A percentile compares a stretch with the other conserved stretches of the same genome.
These are phyloP conservation scores for Ariolimax columbianus DNA, from an alignment of 2,888 invertebrate species.

Conservation along the genomic window DNA sequence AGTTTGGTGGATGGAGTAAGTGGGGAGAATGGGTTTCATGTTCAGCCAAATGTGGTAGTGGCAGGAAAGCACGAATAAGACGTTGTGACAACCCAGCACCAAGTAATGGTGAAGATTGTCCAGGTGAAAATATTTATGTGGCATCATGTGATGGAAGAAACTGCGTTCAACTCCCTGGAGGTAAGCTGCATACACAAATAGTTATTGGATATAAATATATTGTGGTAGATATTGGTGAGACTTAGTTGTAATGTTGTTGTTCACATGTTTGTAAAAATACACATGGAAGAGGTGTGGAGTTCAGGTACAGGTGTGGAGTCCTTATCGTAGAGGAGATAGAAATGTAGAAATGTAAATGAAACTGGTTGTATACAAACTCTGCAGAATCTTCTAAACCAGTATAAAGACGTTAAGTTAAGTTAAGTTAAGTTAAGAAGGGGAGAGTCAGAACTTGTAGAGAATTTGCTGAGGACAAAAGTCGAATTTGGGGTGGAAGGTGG, in stretches of 20 bases:
- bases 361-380: too few species aligned
- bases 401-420: too few species aligned
- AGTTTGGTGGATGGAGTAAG: slow-evolving; percentile 57
- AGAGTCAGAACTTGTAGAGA: too few species aligned
- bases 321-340: too few species aligned
- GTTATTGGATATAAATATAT: neutral
- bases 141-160: slow-evolving; percentile 35
- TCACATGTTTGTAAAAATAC: neutral
- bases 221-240: neutral
- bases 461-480: too few species aligned
- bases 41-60: slow-evolving; percentile 55
- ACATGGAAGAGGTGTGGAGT: neutral
- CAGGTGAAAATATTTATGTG: slow-evolving; percentile 30
- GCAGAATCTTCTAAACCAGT: too few species aligned
- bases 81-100: slow-evolving; percentile 56
- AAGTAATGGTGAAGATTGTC: slow-evolving; percentile 50
- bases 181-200: neutral
- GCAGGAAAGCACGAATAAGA: slow-evolving; percentile 53
- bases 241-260: neutral
- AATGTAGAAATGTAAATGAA: too few species aligned
- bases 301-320: neutral
- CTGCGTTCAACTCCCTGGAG: slow-evolving; percentile 24
- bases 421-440: too few species aligned
- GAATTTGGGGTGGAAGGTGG: too few species aligned
- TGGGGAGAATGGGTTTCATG: slow-evolving; percentile 59